Percentiles rank a stretch among this genome's conserved stretches.
Evolutionary conservation across 2,113 vertebrate genomes (phyloP).

Genomic region (Syngnathus typhle): DNA sequence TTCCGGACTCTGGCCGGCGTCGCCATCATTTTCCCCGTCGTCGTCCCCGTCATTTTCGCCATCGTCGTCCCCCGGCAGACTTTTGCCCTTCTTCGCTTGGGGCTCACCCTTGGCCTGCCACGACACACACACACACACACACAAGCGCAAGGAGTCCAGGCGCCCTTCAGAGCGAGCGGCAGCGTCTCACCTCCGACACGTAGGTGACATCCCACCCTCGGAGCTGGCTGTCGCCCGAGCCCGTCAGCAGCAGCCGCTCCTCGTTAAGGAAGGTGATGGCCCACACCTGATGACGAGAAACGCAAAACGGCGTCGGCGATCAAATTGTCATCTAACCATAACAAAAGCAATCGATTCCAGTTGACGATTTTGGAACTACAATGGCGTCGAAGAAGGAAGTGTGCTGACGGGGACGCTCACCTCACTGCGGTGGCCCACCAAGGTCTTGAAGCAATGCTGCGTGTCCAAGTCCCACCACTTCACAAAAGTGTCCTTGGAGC

Average conservation of each 20-base stretch:
- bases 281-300: constrained; percentile 79
- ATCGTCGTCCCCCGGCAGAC: constrained; percentile 54
- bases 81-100: constrained; percentile 79
- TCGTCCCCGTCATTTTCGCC: constrained; percentile 40
- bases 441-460: constrained; percentile 95
- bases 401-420: constrained; percentile 54
- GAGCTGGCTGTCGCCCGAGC: constrained; percentile 90
- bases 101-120: constrained; percentile 77
- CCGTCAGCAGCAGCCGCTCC: constrained; percentile 83
- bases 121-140: neutral
- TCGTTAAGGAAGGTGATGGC: constrained; percentile 79
- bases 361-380: too few species aligned
- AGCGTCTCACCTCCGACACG: constrained; percentile 67
- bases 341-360: too few species aligned
- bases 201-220: constrained; percentile 84
- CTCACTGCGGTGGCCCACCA: constrained; percentile 92
- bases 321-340: too few species aligned
- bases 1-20: constrained; percentile 69
- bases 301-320: neutral
- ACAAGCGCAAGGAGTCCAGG: neutral
- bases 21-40: constrained; percentile 63
- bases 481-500: constrained; percentile 89
- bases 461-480: constrained; percentile 98
- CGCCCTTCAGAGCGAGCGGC: too few species aligned
- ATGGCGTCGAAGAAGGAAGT: too few species aligned